Evolutionary conservation across 2,113 vertebrate species (phyloP), one percentile per base, ranked within the genome.

Genomic region (Perognathus longimembris): DNA sequence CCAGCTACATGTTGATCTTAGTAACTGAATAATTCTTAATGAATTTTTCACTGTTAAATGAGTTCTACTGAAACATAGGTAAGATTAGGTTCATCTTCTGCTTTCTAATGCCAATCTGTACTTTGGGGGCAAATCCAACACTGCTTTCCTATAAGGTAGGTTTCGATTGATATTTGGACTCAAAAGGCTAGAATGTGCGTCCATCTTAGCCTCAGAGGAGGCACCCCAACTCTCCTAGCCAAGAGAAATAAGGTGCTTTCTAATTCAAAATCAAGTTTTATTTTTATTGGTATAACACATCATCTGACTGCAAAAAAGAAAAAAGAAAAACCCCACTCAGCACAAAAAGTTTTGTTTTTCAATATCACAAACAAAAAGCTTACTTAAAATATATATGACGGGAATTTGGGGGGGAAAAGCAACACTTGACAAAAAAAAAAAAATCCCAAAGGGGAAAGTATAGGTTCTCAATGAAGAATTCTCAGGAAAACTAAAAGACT

Each of bases 1-100:
- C 82, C 22, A 75, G 94, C 93, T 92, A 94, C 95, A 94, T 93
- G 92, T 95, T 96, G 92, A 76, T 96, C 96, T 97, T 97, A 76
- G 94, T 93, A 97, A 96, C 96, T 86, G 95, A 95, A 97, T 97
- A 96, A 97, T 97, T 85, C 95, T 97, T 92, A 97, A 97, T 97
- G 96, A 97, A 96, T 94, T 90, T 94, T 84, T 73, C 85, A 96
- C 92, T 96, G 97, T 97, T 96, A 97, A 96, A 97, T 94, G 94
- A 97, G 96, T 97, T 90, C 75, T 66, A 96, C 71, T 95, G 95
- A 97, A 97, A 96, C 93, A 97, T 90, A 97, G 96, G 94, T 95
- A 97, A 92, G 96, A 96, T 94, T 95, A 96, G 67, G 80, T 78
- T 97, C 77, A 30, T 59, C 59, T 93, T 87, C 83, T 83, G 90